A percentile compares a stretch with the other conserved stretches of the same genome.
Evolutionary conservation across 2,797 vertebrate species (phyloP).

Genomic region (Sebastes flavidus): DNA sequence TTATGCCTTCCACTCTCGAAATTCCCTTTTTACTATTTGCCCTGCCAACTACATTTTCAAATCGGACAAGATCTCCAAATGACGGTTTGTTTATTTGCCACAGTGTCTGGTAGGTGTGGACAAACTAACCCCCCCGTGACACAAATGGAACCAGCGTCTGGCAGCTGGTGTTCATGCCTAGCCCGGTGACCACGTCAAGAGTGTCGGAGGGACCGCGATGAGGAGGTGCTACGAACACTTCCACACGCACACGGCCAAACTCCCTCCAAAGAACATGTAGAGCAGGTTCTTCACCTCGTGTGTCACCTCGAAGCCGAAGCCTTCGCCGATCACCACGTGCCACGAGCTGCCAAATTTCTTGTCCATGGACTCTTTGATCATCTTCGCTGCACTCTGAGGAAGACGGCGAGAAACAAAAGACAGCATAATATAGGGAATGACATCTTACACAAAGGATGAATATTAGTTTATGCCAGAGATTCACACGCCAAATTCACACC

Average conservation of each 20-base stretch:
- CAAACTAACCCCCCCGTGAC: slow-evolving; percentile 26
- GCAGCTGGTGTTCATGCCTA: slow-evolving; percentile 45
- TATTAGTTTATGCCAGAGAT: too few species aligned
- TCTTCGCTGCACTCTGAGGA: slow-evolving; percentile 88
- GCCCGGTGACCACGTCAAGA: slow-evolving; percentile 15
- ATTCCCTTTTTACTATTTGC: slow-evolving; percentile 30
- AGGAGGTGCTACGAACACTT: slow-evolving; percentile 90
- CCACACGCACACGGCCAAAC: slow-evolving; percentile 96
- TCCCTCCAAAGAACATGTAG: slow-evolving; percentile 98
- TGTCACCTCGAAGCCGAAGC: slow-evolving; percentile 97
- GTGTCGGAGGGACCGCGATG: background rate
- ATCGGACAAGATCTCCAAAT: background rate
- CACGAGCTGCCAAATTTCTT: slow-evolving; percentile 98
- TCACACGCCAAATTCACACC: too few species aligned
- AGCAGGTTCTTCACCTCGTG: slow-evolving; percentile 97
- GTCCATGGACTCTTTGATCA: slow-evolving; percentile 99
- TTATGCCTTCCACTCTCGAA: slow-evolving; percentile 13
- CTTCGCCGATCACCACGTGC: slow-evolving; percentile 98
- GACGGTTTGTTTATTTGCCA: slow-evolving; percentile 3
- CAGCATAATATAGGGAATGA: background rate
- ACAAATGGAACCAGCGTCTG: slow-evolving; percentile 34
- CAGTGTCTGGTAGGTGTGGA: slow-evolving; percentile 27
- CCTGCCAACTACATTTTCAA: slow-evolving; percentile 6
- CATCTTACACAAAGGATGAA: too few species aligned
- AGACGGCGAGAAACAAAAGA: fast-evolving